These are phyloP conservation scores for Chroicocephalus ridibundus DNA, from an alignment of 2,113 vertebrate genomes.

Conservation along the genomic window DNA sequence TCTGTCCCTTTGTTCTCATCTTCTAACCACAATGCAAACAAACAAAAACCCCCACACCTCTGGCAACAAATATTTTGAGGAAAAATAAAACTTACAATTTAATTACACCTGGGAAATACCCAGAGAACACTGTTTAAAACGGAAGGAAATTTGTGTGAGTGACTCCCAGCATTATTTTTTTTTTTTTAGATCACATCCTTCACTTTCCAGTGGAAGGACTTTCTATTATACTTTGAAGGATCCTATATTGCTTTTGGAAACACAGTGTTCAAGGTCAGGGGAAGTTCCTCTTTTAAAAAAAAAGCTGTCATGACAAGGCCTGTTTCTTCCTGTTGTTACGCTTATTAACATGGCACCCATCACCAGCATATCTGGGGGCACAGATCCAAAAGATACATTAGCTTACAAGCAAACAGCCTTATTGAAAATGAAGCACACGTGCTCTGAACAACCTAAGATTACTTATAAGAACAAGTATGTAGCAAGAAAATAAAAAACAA, in stretches of 20 bases:
- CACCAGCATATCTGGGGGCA: neutral
- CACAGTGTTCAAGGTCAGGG: neutral
- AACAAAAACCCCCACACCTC: neutral
- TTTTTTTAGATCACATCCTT: neutral
- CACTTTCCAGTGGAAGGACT: neutral
- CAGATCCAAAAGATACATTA: neutral
- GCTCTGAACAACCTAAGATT: neutral
- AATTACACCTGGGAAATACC: neutral
- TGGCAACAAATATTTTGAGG: neutral
- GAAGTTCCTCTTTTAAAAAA: neutral
- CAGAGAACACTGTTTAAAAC: neutral
- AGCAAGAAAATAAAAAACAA: neutral
- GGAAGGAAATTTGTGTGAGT: neutral
- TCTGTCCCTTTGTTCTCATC: neutral
- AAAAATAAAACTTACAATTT: neutral
- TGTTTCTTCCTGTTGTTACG: neutral
- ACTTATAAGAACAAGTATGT: neutral
- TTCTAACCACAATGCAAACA: neutral
- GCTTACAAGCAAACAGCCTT: neutral
- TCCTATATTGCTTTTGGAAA: neutral
- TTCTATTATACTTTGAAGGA: neutral
- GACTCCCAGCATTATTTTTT: neutral
- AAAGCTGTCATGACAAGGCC: neutral
- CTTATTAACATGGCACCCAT: neutral
- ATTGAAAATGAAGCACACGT: neutral